Evolutionary conservation across 2,888 invertebrate genomes (phyloP).

Genomic region (Eutolmus rufibarbis): DNA sequence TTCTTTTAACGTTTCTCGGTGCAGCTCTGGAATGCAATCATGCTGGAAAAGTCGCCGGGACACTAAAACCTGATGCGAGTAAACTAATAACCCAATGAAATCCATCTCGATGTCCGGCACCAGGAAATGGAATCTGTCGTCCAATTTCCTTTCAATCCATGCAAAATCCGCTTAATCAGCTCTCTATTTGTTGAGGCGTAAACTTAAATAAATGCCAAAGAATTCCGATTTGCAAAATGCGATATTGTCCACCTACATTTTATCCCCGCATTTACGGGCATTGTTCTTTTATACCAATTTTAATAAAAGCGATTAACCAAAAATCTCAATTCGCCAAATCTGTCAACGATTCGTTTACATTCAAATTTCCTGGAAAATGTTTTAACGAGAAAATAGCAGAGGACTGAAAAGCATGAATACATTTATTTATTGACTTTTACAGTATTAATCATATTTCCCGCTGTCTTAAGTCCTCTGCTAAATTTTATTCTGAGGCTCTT

Average conservation of each 20-base stretch:
- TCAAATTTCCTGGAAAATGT: neutral
- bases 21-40: neutral
- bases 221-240: neutral
- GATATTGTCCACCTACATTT: neutral
- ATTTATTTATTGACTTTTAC: neutral
- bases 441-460: neutral
- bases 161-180: neutral
- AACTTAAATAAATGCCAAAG: neutral
- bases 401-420: neutral
- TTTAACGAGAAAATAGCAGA: neutral
- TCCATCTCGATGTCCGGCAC: neutral
- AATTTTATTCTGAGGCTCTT: neutral
- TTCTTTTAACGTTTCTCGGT: neutral
- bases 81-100: neutral
- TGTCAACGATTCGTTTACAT: neutral
- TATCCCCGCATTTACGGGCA: neutral
- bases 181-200: neutral
- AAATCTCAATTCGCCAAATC: neutral
- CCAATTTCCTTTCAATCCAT: neutral
- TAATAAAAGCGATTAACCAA: neutral
- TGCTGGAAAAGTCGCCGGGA: neutral
- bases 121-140: neutral
- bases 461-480: neutral
- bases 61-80: neutral
- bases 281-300: neutral